Base-by-base conservation (phyloP, 2,797 vertebrate genomes). In the Manis javanica region DNA sequence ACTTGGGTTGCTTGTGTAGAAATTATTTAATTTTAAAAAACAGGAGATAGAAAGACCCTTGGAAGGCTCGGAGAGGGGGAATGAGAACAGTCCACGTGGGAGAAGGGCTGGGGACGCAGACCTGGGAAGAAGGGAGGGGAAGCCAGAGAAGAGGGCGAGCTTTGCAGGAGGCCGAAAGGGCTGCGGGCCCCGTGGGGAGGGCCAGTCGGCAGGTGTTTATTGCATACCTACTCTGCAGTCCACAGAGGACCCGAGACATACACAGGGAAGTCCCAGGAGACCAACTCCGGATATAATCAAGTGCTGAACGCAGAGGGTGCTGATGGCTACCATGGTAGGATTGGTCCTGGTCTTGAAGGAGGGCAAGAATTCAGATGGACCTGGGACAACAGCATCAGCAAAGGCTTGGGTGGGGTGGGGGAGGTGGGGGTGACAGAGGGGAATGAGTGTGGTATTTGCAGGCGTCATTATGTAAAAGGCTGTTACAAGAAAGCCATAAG, bases 11-110 rank as follows among this genome's bases (percentile, higher is more conserved):
- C 49, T 18, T 84, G 34, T 49, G n/a, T 61, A n/a, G 42, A 83
- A 82, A 51, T 64, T 55, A 34, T 77, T 95, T 87, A 51, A 39
- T 78, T 86, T 78, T 23, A 46, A 69, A 34, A 75, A 68, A n/a
- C 2, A 37, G 39, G 61, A 85, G 63, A 39, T 37, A 90, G n/a
- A 42, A 83, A 37, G 75, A n/a, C 19, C 12, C 26, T 64, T 26
- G 83, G 71, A 63, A 77, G 61, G 37, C 23, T 39, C 31, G 72
- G 82, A 74, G 82, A 68, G 16, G 31, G 42, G 59, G 10, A 77
- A 51, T 2, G 16, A 75, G 79, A 39, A 66, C 63, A 16, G 9
- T 39, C 39, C 39, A 29, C 14, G 11, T 4, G 34, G 68, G 55
- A 37, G 49, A 69, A 59, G 26, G 21, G 11, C 34, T 9, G 29